Evolutionary conservation across 1,140 invertebrate species (phyloP), one percentile per base, ranked within the genome.

Genomic region (Campoletis sonorensis): DNA sequence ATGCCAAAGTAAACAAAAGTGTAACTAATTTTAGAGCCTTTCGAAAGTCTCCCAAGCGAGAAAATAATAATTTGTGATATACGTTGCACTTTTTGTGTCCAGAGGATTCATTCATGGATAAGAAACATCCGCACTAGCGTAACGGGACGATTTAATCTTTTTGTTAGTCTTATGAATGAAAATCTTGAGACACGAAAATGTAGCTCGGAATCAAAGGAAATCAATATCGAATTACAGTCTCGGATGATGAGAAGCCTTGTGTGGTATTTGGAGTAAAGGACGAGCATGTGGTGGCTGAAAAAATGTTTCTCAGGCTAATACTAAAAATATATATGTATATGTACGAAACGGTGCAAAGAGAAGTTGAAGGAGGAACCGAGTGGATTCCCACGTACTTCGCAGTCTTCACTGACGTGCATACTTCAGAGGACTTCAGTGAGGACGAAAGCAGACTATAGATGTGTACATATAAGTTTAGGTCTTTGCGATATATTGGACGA

Each of bases 321-420:
- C 1, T n/a, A n/a, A 45, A 45, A 45, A 13, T 13, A 13, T 45
- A 13, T 13, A 67, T 79, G 54, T 58, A 21, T 58, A 58, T 23
- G 21, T 58, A 72, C 49, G 18, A 37, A 78, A 71, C 33, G 54
- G 8, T 64, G 30, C 37, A 30, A 23, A 23, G 26, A 71, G 26
- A 78, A 73, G 27, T 23, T 33, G 67, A 40, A 58, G 51, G 70
- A 7, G n/a, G 30, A 45, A 51, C 40, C 40, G 23, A 37, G 30
- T 54, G 64, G 75, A 83, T 87, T 86, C 87, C 81, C 87, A 86
- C 85, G 85, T 83, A 84, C 64, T 82, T 83, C 23, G 71, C 18
- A 71, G 87, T 83, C 86, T 85, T 86, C 83, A 68, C 51, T 51
- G 54, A 37, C 61, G 81, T 18, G 13, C 72, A 82, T 77, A 79